Percentiles rank a stretch among this genome's conserved stretches.
Conservation (phyloP, 2,797 vertebrate species). For the Triplophysa bombifrons region DNA sequence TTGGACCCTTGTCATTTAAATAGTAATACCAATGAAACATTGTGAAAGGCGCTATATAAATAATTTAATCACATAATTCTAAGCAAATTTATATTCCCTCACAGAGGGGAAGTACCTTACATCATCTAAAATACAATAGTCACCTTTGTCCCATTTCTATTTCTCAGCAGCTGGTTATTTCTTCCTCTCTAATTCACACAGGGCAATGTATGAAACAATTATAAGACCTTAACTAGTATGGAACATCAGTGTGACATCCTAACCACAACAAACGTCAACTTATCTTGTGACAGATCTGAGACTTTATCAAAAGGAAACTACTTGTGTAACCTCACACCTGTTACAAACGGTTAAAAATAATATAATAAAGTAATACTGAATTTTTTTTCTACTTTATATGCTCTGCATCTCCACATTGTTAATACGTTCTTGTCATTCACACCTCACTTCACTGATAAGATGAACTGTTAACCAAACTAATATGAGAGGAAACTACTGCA, state of each 20-base stretch:
- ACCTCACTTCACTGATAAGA: conserved; percentile 58
- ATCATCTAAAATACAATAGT: not conserved
- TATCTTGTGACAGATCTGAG: not conserved
- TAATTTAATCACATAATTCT: no score
- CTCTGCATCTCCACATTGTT: conserved; percentile 56
- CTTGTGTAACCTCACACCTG: no score
- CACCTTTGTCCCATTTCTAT: not conserved
- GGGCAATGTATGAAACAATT: conserved; percentile 35
- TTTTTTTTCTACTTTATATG: not conserved
- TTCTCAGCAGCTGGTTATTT: conserved; percentile 18
- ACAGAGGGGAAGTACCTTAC: no score
- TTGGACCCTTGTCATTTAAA: no score
- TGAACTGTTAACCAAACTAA: conserved; percentile 62
- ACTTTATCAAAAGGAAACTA: conserved; percentile 22
- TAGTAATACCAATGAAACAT: no score
- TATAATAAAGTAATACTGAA: no score
- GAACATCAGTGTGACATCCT: not conserved
- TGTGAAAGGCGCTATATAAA: no score
- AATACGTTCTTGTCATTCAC: conserved; percentile 49
- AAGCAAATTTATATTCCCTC: no score
- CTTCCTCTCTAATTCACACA: not conserved
- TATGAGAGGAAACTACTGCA: conserved; percentile 35
- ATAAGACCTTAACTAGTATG: not conserved
- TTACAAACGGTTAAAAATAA: no score
- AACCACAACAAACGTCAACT: conserved; percentile 47